A percentile compares a stretch with the other conserved stretches of the same genome.
Conservation (phyloP, 2,888 invertebrate species). For the Embidobia sp. region DNA sequence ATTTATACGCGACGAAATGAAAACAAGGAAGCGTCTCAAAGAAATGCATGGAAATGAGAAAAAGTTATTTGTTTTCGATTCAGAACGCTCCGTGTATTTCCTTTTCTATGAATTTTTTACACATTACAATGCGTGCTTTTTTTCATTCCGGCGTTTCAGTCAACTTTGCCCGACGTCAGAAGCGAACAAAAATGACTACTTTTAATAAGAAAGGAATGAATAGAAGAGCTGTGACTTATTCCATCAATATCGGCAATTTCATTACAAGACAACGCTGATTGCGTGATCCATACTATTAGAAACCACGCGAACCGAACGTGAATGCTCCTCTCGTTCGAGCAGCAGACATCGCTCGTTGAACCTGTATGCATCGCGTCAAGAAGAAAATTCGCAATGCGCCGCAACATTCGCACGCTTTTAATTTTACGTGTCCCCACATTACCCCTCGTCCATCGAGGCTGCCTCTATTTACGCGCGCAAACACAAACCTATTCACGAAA, state of each 20-base stretch:
- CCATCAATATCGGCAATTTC: conserved; percentile 5
- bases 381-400: conserved; percentile 5
- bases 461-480: conserved; percentile 25
- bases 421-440: conserved; percentile 27
- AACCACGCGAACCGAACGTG: conserved; percentile 23
- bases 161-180: not conserved
- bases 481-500: conserved; percentile 19
- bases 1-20: conserved; percentile 29
- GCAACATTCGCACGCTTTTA: conserved; percentile 30
- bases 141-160: conserved; percentile 19
- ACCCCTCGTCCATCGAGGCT: conserved; percentile 14
- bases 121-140: conserved; percentile 36
- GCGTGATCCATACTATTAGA: conserved; percentile 24
- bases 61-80: conserved; percentile 45
- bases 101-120: conserved; percentile 40
- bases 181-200: conserved; percentile 26
- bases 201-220: conserved; percentile 18
- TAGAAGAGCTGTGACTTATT: not conserved
- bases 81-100: conserved; percentile 22
- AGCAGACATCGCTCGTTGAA: no score
- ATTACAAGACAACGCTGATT: conserved; percentile 8
- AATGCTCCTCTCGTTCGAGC: no score
- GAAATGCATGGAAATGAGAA: conserved; percentile 33
- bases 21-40: conserved; percentile 4
- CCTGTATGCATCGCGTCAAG: conserved; percentile 8